Conservation (phyloP, 2,797 vertebrate species). For the Parotocinclus haroldoi region DNA sequence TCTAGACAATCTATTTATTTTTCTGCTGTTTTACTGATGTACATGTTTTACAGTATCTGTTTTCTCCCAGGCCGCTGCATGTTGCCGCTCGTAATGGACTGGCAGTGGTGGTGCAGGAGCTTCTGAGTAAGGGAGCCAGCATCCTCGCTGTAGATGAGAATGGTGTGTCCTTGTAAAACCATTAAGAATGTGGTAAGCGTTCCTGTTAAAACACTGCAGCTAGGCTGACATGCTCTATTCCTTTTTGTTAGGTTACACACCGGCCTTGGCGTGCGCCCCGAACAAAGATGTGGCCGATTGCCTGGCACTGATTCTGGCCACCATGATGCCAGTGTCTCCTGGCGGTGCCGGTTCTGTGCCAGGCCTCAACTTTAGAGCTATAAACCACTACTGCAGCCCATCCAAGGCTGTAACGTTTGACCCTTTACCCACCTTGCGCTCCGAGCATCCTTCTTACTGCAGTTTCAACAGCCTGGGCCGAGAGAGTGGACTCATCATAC, state of each 20-base stretch:
- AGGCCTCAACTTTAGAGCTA: constrained; percentile 78
- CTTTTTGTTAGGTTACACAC: constrained; percentile 73
- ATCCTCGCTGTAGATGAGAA: constrained; percentile 94
- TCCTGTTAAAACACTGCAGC: background rate
- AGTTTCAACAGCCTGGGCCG: constrained; percentile 83
- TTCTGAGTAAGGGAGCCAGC: constrained; percentile 92
- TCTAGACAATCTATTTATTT: no score
- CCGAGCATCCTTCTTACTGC: constrained; percentile 83
- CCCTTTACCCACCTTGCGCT: constrained; percentile 79
- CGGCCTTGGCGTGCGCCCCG: constrained; percentile 88
- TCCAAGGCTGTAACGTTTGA: constrained; percentile 92
- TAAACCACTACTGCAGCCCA: constrained; percentile 83
- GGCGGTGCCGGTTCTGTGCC: constrained; percentile 78
- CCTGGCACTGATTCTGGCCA: constrained; percentile 92
- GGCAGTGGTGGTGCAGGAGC: constrained; percentile 93
- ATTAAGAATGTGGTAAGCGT: background rate
- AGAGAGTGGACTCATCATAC: constrained; percentile 76
- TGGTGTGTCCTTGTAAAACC: constrained; percentile 67
- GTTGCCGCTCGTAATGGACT: constrained; percentile 89
- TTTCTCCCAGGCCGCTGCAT: constrained; percentile 80
- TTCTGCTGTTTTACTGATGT: background rate
- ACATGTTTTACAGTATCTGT: background rate
- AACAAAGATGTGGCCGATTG: constrained; percentile 95
- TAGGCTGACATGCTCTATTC: background rate
- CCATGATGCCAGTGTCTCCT: constrained; percentile 92